These are phyloP conservation scores for Patiria pectinifera DNA, from an alignment of 53 echinoderm and acorn worm genomes.

Conservation along the genomic window DNA sequence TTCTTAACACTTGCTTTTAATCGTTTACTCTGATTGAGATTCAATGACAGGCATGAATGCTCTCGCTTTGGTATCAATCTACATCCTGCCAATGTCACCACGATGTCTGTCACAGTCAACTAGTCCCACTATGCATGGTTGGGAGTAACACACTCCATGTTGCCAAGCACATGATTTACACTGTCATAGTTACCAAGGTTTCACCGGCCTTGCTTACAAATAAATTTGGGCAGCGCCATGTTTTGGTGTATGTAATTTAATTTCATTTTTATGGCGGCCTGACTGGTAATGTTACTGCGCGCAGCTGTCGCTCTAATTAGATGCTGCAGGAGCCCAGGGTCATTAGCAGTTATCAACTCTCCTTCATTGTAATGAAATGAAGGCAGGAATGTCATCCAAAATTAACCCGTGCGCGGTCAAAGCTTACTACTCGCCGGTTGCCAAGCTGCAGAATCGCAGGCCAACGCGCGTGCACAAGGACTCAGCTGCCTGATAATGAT, in stretches of 20 bases:
- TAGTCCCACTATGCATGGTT: neutral
- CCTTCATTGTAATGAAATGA: constrained; percentile 53
- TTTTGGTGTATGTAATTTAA: constrained; percentile 33
- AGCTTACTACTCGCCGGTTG: neutral
- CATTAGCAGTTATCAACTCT: constrained; percentile 40
- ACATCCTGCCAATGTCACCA: too few species aligned
- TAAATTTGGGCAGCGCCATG: constrained; percentile 32
- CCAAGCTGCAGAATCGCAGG: constrained; percentile 7
- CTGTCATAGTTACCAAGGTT: constrained; percentile 22
- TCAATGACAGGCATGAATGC: neutral
- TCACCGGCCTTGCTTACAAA: constrained; percentile 23
- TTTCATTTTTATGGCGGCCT: constrained; percentile 42
- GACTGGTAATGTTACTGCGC: constrained; percentile 33
- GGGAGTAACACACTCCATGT: neutral
- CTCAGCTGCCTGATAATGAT: neutral
- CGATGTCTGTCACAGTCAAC: too few species aligned
- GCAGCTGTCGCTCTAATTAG: constrained; percentile 62
- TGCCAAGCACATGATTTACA: neutral
- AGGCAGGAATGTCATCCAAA: constrained; percentile 18
- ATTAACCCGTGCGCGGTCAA: neutral
- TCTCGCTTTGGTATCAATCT: neutral
- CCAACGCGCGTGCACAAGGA: constrained; percentile 27
- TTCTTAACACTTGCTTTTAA: neutral
- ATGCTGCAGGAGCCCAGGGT: constrained; percentile 27
- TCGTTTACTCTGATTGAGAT: neutral